phyloP scores from a whole-genome alignment of 2,113 vertebrate species.

The Otus sunia region DNA sequence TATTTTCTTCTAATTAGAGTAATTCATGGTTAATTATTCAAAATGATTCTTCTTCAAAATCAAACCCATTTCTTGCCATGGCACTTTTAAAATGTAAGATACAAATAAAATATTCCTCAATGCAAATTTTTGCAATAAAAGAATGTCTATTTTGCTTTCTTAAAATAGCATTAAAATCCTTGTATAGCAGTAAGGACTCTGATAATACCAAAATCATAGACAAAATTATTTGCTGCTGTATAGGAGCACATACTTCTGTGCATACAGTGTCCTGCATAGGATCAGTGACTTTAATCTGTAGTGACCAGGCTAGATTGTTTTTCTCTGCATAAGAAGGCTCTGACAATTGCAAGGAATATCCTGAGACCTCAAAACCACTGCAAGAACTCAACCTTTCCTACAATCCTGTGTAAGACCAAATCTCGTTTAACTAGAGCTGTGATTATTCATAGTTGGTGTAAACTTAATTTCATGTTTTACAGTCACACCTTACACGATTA shows the following conservation, averaged over 20 bases:
- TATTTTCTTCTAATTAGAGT: constrained; percentile 85
- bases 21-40: constrained; percentile 87
- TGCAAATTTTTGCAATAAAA: constrained; percentile 64
- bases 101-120: constrained; percentile 72
- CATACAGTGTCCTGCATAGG: neutral
- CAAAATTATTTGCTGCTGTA: neutral
- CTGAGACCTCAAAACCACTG: neutral
- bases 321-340: neutral
- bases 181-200: neutral
- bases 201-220: neutral
- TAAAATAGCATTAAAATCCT: constrained; percentile 58
- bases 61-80: constrained; percentile 76
- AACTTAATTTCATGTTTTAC: neutral
- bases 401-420: neutral
- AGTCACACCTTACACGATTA: neutral
- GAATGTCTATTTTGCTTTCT: constrained; percentile 30
- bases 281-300: neutral
- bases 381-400: neutral
- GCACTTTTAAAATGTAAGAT: constrained; percentile 59
- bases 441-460: neutral
- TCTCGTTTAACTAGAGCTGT: neutral
- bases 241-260: neutral
- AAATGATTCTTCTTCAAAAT: constrained; percentile 75
- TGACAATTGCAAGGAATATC: neutral
- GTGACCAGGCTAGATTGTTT: neutral